Evolutionary conservation across 2,797 vertebrate genomes (phyloP), one percentile per base, ranked within the genome.

Genomic region (Pempheris klunzingeri): DNA sequence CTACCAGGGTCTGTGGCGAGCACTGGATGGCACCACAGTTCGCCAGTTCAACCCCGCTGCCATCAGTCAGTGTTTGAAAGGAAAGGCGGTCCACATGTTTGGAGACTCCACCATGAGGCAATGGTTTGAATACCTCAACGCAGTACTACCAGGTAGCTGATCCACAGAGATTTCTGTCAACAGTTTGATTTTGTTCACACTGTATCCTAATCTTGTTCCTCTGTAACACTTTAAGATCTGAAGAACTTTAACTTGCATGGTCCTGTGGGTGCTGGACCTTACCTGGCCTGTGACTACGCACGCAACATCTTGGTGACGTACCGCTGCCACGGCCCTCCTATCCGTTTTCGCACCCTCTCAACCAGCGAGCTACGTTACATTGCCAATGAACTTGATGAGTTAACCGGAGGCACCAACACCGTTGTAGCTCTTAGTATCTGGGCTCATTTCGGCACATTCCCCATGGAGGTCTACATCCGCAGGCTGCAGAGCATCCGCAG

Each of bases 31-130:
- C 1, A 75, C 85, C 9, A 87, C 85, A 81, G 92, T 96, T 76
- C 94, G 57, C 15, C 96, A 93, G 77, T 98, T 98, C 81, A 96
- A 96, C 63, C 90, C 46, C 1, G 89, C 92, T 43, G 91, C 93
- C 61, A 79, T 97, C 76, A 96, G 77, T 0, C 91, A 95, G 43
- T 99, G 97, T 89, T 95, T 98, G 77, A 92, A 91, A 77, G 95
- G 95, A 54, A 99, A 97, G 88, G 74, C 93, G 68, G 81, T 98
- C 36, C 89, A 97, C 89, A 90, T 98, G 80, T 96, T 96, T 80
- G 97, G 97, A 86, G 97, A 99, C 83, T 98, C 97, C 63, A 98
- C 97, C 47, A 93, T 97, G 79, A 95, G 98, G 58, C 98, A 99
- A 76, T 98, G 96, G 96, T 99, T 96, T 92, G 95, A 97, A 85